phyloP scores from a whole-genome alignment of 2,888 invertebrate genomes.

The Automeris io region DNA sequence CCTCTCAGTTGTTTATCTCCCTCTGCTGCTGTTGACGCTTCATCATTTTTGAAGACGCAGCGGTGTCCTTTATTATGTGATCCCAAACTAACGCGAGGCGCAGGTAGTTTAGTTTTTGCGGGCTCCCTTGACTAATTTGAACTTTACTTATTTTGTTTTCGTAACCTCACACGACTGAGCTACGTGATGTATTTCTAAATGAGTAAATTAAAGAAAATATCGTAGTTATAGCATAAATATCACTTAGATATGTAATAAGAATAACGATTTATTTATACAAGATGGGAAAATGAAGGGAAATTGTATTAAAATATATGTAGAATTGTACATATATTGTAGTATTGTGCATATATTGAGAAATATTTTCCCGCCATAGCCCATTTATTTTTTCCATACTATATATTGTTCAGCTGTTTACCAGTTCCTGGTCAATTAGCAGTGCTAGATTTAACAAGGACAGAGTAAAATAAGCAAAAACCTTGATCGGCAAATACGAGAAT shows the following conservation, averaged over 20 bases:
- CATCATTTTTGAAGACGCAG: constrained; percentile 39
- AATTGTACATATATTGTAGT: too few relatives aligned
- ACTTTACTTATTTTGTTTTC: constrained; percentile 42
- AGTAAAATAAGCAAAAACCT: too few relatives aligned
- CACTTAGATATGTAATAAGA: not conserved
- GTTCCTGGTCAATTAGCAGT: too few relatives aligned
- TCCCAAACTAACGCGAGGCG: constrained; percentile 42
- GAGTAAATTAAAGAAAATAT: constrained; percentile 13
- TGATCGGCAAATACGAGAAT: too few relatives aligned
- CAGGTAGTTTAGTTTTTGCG: constrained; percentile 70
- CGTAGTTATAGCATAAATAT: not conserved
- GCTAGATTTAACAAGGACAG: too few relatives aligned
- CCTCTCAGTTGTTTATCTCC: constrained; percentile 36
- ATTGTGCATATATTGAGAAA: too few relatives aligned
- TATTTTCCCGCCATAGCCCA: too few relatives aligned
- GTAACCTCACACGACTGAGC: constrained; percentile 44
- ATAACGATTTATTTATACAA: too few relatives aligned
- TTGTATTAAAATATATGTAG: too few relatives aligned
- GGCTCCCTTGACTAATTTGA: constrained; percentile 50
- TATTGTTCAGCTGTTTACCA: too few relatives aligned
- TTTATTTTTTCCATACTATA: too few relatives aligned
- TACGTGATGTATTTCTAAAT: constrained; percentile 30
- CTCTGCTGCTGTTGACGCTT: constrained; percentile 28
- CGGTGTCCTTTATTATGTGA: constrained; percentile 40
- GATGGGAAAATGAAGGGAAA: too few relatives aligned